Conservation (phyloP, 2,797 vertebrate species). For the Brachyalestes nurse region DNA sequence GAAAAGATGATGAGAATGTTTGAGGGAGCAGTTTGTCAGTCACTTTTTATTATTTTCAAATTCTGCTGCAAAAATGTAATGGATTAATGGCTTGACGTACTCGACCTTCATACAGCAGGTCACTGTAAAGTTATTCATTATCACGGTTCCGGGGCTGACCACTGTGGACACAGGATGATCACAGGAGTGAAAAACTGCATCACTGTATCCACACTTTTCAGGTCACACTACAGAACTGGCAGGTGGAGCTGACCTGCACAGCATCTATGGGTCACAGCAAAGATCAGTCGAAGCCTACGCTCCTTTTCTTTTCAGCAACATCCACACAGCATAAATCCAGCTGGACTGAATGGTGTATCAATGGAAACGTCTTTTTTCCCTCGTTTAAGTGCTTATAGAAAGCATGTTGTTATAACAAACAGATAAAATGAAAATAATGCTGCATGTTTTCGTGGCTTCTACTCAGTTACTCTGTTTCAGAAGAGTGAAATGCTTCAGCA, state of each 20-base stretch:
- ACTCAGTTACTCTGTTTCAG: too few relatives aligned
- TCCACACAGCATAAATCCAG: not conserved
- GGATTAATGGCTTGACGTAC: not conserved
- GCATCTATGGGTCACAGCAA: not conserved
- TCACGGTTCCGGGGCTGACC: not conserved
- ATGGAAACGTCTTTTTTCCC: too few relatives aligned
- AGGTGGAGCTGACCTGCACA: not conserved
- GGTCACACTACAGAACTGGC: not conserved
- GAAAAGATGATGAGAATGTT: too few relatives aligned
- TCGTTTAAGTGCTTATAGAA: not conserved
- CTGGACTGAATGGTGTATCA: too few relatives aligned
- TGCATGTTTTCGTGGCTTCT: not conserved
- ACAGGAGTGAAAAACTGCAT: not conserved
- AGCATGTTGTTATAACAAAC: not conserved
- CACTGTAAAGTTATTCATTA: not conserved
- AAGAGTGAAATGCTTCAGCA: too few relatives aligned
- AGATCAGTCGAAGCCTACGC: not conserved
- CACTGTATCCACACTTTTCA: not conserved
- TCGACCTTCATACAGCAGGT: slow-evolving; percentile 8
- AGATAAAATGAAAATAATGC: not conserved
- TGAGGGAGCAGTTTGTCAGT: too few relatives aligned
- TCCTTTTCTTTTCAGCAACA: not conserved
- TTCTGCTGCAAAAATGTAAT: too few relatives aligned
- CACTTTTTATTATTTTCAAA: too few relatives aligned
- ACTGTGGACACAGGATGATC: not conserved